A percentile compares a stretch with the other conserved stretches of the same genome.
phyloP scores from a whole-genome alignment of 1,140 invertebrate genomes.

The Drosophila persimilis region DNA sequence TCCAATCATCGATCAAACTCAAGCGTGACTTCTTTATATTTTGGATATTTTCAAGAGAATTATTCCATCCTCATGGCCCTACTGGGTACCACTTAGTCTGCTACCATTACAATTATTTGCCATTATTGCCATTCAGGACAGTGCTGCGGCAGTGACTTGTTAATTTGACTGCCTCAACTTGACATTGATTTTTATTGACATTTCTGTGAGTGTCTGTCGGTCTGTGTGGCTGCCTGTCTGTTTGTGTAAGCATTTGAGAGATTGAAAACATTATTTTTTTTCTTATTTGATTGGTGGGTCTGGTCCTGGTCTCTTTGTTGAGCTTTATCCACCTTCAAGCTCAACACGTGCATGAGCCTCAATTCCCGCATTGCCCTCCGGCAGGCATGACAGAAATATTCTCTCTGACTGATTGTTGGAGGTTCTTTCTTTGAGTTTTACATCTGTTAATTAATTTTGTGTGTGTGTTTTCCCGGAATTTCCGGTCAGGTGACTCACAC shows the following conservation, averaged over 20 bases:
- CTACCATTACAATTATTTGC: conserved; percentile 5
- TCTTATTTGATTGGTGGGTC: not conserved
- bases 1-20: not conserved
- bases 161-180: conserved; percentile 46
- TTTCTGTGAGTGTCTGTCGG: conserved; percentile 2
- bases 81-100: conserved; percentile 3
- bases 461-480: conserved; percentile 17
- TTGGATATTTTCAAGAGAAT: no score
- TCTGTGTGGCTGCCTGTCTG: no score
- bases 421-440: conserved; percentile 6
- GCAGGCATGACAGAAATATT: conserved; percentile 28
- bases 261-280: conserved; percentile 1
- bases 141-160: conserved; percentile 53
- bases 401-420: conserved; percentile 4
- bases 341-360: not conserved
- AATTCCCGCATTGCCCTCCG: conserved; percentile 13
- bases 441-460: conserved; percentile 50
- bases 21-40: no score
- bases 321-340: not conserved
- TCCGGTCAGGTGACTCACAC: conserved; percentile 25
- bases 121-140: conserved; percentile 19
- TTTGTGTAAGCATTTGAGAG: not conserved
- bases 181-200: conserved; percentile 53
- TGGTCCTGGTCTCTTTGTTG: conserved; percentile 6
- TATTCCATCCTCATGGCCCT: no score